Percentiles rank a stretch among this genome's conserved stretches.
phyloP scores from a whole-genome alignment of 92 coral and sea anemone genomes.

The Plumapathes pennacea region DNA sequence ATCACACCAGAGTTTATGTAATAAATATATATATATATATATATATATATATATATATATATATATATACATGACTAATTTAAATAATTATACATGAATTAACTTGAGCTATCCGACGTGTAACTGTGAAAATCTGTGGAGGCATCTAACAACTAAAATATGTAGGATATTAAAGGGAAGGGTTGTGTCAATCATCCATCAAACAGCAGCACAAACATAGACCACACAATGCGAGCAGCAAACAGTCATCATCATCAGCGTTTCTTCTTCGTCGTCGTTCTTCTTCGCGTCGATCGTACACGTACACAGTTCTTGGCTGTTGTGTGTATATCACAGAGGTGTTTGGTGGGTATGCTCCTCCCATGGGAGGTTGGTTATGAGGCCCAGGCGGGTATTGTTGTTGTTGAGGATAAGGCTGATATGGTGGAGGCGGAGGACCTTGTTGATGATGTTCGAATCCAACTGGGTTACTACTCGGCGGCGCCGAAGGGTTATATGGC shows the following conservation, averaged over 20 bases:
- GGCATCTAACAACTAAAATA: no score
- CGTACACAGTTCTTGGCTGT: constrained; percentile 93
- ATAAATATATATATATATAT: no score
- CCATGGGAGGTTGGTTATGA: constrained; percentile 44
- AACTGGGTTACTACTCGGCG: constrained; percentile 37
- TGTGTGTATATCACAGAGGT: constrained; percentile 57
- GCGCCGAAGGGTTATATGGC: constrained; percentile 69
- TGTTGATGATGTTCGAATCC: constrained; percentile 91
- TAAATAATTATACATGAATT: no score
- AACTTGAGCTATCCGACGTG: no score
- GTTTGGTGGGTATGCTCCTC: constrained; percentile 48
- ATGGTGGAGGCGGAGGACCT: constrained; percentile 85
- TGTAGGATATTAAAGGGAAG: no score
- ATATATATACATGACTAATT: no score
- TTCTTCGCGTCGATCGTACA: constrained; percentile 54
- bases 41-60: no score
- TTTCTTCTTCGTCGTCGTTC: constrained; percentile 37
- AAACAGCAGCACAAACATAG: constrained; percentile 93
- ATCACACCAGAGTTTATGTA: no score
- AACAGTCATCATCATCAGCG: constrained; percentile 73
- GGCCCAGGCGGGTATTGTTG: constrained; percentile 45
- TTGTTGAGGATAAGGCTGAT: constrained; percentile 30
- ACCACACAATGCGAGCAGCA: constrained; percentile 83
- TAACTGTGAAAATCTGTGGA: no score
- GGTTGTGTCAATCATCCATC: constrained; percentile 16